Conservation (phyloP, 2,888 invertebrate genomes). For the Synanthedon andrenaeformis region DNA sequence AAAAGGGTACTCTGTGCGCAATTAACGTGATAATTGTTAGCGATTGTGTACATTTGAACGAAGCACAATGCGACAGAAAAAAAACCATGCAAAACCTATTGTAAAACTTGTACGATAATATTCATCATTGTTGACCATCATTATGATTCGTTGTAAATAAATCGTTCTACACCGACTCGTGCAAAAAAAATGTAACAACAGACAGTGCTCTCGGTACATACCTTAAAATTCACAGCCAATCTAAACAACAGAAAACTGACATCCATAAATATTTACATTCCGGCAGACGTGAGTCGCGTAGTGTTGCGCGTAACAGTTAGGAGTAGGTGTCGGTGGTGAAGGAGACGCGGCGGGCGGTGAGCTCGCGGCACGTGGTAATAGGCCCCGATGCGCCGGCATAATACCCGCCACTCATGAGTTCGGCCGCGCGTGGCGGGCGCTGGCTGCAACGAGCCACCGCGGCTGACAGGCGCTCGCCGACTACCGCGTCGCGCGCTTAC, state of each 20-base stretch:
- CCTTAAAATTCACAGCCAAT: constrained; percentile 70
- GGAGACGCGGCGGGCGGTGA: constrained; percentile 30
- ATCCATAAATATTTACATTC: constrained; percentile 70
- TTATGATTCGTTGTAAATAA: constrained; percentile 4
- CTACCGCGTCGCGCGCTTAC: neutral
- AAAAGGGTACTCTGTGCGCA: constrained; percentile 53
- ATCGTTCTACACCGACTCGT: constrained; percentile 29
- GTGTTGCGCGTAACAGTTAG: constrained; percentile 44
- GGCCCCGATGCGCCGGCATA: constrained; percentile 56
- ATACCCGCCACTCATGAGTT: constrained; percentile 23
- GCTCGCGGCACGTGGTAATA: constrained; percentile 45
- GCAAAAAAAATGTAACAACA: constrained; percentile 50
- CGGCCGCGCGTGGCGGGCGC: constrained; percentile 8
- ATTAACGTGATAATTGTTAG: constrained; percentile 51
- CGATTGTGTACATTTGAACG: constrained; percentile 53
- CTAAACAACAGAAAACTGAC: constrained; percentile 70
- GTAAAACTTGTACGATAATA: constrained; percentile 14
- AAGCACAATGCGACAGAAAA: constrained; percentile 49
- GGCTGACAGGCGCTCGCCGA: constrained; percentile 1
- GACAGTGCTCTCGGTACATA: constrained; percentile 50
- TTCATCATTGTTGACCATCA: constrained; percentile 8
- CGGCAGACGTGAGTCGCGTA: constrained; percentile 50
- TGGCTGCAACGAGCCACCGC: constrained; percentile 10
- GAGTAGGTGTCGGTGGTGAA: constrained; percentile 27
- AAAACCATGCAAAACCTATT: constrained; percentile 43